These are phyloP conservation scores for Diachasma alloeum DNA, from an alignment of 1,140 invertebrate species.

Conservation along the genomic window DNA sequence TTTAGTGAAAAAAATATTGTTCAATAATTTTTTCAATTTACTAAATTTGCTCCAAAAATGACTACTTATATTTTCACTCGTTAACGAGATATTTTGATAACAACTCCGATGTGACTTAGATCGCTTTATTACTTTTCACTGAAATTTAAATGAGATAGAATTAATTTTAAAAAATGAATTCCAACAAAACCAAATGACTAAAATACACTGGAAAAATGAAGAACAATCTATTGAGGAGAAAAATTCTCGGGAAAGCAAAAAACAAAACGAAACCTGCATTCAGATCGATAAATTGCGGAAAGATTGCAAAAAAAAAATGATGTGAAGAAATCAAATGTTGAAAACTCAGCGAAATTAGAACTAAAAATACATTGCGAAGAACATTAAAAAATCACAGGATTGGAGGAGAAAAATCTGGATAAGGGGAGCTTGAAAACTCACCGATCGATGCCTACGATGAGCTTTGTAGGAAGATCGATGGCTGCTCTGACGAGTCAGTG, in stretches of 20 bases:
- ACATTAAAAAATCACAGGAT: neutral
- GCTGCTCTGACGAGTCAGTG: constrained; percentile 73
- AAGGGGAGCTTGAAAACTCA: constrained; percentile 65
- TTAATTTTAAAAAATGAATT: neutral
- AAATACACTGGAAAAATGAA: neutral
- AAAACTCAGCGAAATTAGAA: constrained; percentile 15
- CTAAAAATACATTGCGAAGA: constrained; percentile 7
- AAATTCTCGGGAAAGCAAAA: neutral
- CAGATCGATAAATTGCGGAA: constrained; percentile 23
- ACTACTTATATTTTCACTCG: no score
- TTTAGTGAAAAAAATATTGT: no score
- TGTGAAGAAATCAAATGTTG: constrained; percentile 18
- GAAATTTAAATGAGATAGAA: neutral
- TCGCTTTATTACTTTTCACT: no score
- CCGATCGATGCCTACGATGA: constrained; percentile 77
- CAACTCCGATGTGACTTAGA: no score
- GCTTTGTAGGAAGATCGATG: constrained; percentile 72
- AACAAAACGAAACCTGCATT: neutral
- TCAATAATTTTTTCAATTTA: no score
- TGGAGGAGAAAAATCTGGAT: constrained; percentile 20
- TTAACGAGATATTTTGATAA: no score
- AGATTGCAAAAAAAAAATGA: neutral
- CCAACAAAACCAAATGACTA: neutral
- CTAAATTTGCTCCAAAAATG: no score
- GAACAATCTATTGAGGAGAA: neutral